phyloP scores from a whole-genome alignment of 2,113 vertebrate species.

The Ammodytes marinus region DNA sequence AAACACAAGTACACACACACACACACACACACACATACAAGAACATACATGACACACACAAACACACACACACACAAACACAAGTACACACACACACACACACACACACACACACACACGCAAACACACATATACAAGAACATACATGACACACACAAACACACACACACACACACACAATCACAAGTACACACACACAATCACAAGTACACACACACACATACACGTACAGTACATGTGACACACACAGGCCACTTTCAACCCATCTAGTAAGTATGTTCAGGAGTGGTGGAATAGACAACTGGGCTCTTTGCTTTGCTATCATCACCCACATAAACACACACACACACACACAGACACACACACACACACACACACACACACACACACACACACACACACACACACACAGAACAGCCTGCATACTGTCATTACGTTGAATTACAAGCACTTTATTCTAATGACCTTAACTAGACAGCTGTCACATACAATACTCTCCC shows the following conservation, averaged over 20 bases:
- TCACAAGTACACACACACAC: background rate
- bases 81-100: too few relatives aligned
- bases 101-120: too few relatives aligned
- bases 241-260: conserved; percentile 14
- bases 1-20: too few relatives aligned
- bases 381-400: conserved; percentile 3
- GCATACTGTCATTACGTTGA: conserved; percentile 4
- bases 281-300: background rate
- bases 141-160: too few relatives aligned
- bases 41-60: too few relatives aligned
- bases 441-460: conserved; percentile 26
- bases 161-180: background rate
- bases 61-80: too few relatives aligned
- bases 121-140: too few relatives aligned
- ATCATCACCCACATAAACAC: background rate
- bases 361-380: conserved; percentile 3
- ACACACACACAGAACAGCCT: background rate
- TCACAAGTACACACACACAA: conserved; percentile 16
- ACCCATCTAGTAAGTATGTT: conserved; percentile 4
- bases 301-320: conserved; percentile 9
- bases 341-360: background rate
- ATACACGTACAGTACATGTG: too few relatives aligned
- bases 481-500: conserved; percentile 6
- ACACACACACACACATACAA: too few relatives aligned
- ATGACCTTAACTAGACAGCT: conserved; percentile 23